Conservation (phyloP, 2,888 invertebrate species). For the Rutpela maculata region DNA sequence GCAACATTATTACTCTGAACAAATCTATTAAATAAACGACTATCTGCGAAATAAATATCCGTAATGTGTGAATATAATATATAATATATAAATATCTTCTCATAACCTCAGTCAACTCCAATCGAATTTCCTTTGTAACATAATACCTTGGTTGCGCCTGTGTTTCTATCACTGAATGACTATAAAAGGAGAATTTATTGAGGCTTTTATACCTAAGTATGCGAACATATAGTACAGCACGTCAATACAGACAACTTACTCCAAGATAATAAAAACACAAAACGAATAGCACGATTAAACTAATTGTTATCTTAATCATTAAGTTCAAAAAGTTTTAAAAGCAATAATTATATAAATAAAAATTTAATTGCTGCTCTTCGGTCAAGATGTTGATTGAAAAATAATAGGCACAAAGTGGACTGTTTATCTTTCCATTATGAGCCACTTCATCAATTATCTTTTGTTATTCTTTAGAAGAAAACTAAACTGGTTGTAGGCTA, state of each 20-base stretch:
- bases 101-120: not conserved
- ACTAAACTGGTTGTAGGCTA: constrained; percentile 11
- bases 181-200: constrained; percentile 25
- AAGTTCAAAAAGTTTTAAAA: constrained; percentile 3
- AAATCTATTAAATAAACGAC: not conserved
- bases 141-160: not conserved
- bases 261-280: not conserved
- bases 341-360: constrained; percentile 31
- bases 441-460: constrained; percentile 57
- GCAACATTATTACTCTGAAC: too few relatives aligned
- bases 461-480: constrained; percentile 14
- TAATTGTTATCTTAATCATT: constrained; percentile 24
- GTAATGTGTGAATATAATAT: not conserved
- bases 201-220: constrained; percentile 14
- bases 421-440: constrained; percentile 56
- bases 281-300: not conserved
- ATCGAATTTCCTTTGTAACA: not conserved
- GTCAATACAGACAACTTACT: constrained; percentile 11
- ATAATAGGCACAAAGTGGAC: constrained; percentile 53
- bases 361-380: constrained; percentile 36
- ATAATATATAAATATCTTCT: not conserved
- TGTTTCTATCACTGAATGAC: constrained; percentile 14
- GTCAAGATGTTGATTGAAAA: constrained; percentile 54
- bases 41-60: not conserved
- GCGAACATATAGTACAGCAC: constrained; percentile 7